These are phyloP conservation scores for Triplophysa tibetana DNA, from an alignment of 2,113 vertebrate species.

Conservation along the genomic window DNA sequence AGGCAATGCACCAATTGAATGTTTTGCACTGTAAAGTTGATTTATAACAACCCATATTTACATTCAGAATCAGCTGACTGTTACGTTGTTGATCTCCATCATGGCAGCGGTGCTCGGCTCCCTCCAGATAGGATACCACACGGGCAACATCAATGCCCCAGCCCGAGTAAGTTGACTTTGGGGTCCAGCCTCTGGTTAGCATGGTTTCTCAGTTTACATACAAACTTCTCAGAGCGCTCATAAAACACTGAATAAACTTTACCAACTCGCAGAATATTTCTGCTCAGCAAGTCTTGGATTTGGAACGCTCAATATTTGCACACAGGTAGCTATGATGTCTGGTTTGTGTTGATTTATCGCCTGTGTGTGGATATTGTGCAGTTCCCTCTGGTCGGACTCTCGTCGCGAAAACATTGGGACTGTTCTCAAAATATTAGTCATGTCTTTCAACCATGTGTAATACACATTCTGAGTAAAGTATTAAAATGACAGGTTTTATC, in stretches of 20 bases:
- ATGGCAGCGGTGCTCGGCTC: constrained; percentile 69
- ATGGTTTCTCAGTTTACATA: constrained; percentile 38
- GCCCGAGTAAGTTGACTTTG: constrained; percentile 65
- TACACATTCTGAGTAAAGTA: constrained; percentile 28
- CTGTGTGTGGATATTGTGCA: constrained; percentile 43
- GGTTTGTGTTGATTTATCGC: constrained; percentile 50
- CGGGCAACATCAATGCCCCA: constrained; percentile 77
- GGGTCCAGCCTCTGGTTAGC: constrained; percentile 19
- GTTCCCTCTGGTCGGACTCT: constrained; percentile 1
- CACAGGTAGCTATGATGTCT: constrained; percentile 54
- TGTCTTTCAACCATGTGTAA: constrained; percentile 52
- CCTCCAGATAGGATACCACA: constrained; percentile 72
- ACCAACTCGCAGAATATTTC: constrained; percentile 46
- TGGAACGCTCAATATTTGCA: constrained; percentile 46
- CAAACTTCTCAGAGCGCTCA: constrained; percentile 53
- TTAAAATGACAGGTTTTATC: constrained; percentile 16
- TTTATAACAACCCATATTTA: constrained; percentile 21
- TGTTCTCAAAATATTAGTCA: constrained; percentile 52
- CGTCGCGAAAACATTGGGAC: constrained; percentile 36
- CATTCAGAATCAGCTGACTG: constrained; percentile 67
- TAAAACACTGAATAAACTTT: constrained; percentile 59
- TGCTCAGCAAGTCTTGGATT: constrained; percentile 30
- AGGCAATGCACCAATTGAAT: not conserved
- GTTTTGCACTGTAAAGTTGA: not conserved
- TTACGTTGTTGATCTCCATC: constrained; percentile 65